phyloP scores from a whole-genome alignment of 2,113 vertebrate genomes.

The Mesembrinibis cayennensis region DNA sequence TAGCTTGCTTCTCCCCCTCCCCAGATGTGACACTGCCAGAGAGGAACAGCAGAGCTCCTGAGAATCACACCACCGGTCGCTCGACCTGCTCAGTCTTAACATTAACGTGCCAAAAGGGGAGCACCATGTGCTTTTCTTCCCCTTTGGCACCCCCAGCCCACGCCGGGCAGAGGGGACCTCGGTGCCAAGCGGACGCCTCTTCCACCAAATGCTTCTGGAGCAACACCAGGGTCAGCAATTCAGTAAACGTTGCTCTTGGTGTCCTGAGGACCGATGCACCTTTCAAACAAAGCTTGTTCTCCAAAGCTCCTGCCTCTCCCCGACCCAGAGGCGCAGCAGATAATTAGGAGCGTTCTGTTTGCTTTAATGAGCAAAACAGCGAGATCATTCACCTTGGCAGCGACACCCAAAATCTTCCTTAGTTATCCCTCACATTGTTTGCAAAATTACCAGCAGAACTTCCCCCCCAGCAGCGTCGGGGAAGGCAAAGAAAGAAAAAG shows the following conservation, averaged over 20 bases:
- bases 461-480: background rate
- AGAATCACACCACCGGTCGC: background rate
- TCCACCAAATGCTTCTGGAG: accelerated
- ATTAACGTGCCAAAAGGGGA: background rate
- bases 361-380: background rate
- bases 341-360: accelerated
- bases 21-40: background rate
- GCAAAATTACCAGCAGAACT: slow-evolving; percentile 1
- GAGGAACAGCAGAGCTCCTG: background rate
- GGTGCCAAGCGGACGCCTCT: background rate
- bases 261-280: background rate
- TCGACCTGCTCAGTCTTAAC: background rate
- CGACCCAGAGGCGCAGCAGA: background rate
- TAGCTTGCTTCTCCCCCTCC: background rate
- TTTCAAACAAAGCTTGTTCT: background rate
- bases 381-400: background rate
- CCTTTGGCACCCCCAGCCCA: background rate
- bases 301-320: background rate
- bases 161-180: accelerated
- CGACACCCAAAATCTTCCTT: background rate
- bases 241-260: background rate
- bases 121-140: accelerated
- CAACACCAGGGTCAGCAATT: background rate
- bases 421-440: background rate
- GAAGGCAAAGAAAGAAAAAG: background rate